phyloP scores from a whole-genome alignment of 2,797 vertebrate genomes.

The Merluccius polli region DNA sequence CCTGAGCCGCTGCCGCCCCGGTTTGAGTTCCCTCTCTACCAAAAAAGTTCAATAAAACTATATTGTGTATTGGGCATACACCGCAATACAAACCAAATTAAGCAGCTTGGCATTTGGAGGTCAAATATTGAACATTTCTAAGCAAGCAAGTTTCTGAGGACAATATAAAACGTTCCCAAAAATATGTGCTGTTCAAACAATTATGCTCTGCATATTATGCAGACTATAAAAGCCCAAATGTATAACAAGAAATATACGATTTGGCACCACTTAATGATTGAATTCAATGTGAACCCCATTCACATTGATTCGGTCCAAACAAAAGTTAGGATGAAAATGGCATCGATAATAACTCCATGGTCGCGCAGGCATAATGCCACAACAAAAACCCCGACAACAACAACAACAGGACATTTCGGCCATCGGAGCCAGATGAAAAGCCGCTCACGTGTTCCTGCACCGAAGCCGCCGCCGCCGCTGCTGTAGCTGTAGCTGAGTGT shows the following conservation, averaged over 20 bases:
- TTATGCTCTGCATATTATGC: neutral
- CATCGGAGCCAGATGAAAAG: neutral
- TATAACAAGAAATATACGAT: neutral
- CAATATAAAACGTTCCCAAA: too few species aligned
- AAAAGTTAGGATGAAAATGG: neutral
- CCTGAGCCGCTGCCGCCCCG: too few species aligned
- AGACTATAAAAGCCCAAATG: neutral
- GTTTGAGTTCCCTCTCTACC: neutral
- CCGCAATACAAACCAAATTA: neutral
- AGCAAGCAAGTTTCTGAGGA: neutral
- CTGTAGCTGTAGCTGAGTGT: slow-evolving; percentile 62
- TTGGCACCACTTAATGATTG: neutral
- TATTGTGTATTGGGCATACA: neutral
- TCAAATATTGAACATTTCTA: neutral
- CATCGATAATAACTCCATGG: neutral
- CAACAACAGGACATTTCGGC: too few species aligned
- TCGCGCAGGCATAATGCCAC: neutral
- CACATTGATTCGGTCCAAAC: neutral
- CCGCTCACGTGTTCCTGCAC: neutral
- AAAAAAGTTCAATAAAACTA: neutral
- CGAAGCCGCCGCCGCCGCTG: slow-evolving; percentile 13
- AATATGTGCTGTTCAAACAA: neutral
- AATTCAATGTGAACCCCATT: neutral
- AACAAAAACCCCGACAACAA: too few species aligned
- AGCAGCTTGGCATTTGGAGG: neutral